phyloP scores from a whole-genome alignment of 2,113 vertebrate species.

The Aleadryas rufinucha region DNA sequence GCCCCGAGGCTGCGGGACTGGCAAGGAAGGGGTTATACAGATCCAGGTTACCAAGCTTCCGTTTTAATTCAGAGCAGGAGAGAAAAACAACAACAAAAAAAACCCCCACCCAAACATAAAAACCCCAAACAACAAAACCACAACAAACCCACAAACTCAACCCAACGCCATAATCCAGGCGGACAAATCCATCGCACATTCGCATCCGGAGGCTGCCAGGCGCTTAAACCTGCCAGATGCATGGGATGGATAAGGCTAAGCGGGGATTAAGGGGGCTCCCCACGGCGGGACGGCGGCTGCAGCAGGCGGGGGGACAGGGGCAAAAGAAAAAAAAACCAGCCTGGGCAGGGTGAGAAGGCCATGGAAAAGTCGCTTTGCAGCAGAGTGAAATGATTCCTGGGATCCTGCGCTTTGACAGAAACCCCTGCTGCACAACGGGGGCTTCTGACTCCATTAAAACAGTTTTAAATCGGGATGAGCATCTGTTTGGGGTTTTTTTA shows the following conservation, averaged over 20 bases:
- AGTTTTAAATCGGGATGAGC: not conserved
- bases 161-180: not conserved
- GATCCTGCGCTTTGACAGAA: not conserved
- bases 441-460: not conserved
- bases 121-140: not conserved
- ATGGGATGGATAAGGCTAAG: not conserved
- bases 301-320: fast-evolving
- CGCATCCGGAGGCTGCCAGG: not conserved
- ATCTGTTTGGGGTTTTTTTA: too few species aligned
- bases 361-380: not conserved
- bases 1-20: not conserved
- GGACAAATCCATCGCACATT: not conserved
- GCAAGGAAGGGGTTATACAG: not conserved
- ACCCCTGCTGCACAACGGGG: fast-evolving
- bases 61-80: not conserved
- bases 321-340: not conserved
- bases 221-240: not conserved
- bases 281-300: not conserved
- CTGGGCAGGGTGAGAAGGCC: not conserved
- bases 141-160: not conserved
- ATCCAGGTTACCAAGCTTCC: not conserved
- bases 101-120: too few species aligned
- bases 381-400: not conserved
- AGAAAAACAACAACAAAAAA: too few species aligned
- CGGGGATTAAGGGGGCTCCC: not conserved